Conservation (phyloP, 1,140 invertebrate species). For the Aphis craccivora region DNA sequence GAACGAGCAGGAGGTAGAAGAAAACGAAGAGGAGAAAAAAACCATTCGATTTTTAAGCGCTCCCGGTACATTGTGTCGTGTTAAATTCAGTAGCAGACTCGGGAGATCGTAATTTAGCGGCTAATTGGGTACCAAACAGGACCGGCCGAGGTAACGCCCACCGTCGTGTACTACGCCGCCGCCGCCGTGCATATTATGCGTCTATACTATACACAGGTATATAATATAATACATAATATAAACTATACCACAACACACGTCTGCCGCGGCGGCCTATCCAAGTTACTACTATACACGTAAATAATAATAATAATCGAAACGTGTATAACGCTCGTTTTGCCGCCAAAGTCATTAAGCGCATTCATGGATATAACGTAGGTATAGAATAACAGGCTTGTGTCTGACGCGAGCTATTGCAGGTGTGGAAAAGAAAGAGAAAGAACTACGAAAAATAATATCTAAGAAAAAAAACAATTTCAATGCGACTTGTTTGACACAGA, state of each 20-base stretch:
- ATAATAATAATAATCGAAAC: slow-evolving; percentile 40
- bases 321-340: slow-evolving; percentile 33
- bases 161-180: not conserved
- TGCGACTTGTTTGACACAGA: not conserved
- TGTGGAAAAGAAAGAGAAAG: not conserved
- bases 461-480: slow-evolving; percentile 16
- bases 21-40: slow-evolving; percentile 21
- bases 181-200: slow-evolving; percentile 10
- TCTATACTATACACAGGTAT: slow-evolving; percentile 27
- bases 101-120: slow-evolving; percentile 54
- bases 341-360: slow-evolving; percentile 34
- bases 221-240: slow-evolving; percentile 2
- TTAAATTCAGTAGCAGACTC: slow-evolving; percentile 48
- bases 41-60: slow-evolving; percentile 39
- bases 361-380: not conserved
- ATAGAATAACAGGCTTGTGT: slow-evolving; percentile 23
- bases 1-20: not conserved
- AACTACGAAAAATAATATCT: not conserved
- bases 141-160: slow-evolving; percentile 41
- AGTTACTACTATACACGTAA: not conserved
- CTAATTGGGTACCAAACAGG: slow-evolving; percentile 55
- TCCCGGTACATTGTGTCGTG: slow-evolving; percentile 43
- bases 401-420: not conserved
- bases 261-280: not conserved
- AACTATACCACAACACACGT: not conserved